Evolutionary conservation across 2,797 vertebrate species (phyloP).

Genomic region (Lerista edwardsae): DNA sequence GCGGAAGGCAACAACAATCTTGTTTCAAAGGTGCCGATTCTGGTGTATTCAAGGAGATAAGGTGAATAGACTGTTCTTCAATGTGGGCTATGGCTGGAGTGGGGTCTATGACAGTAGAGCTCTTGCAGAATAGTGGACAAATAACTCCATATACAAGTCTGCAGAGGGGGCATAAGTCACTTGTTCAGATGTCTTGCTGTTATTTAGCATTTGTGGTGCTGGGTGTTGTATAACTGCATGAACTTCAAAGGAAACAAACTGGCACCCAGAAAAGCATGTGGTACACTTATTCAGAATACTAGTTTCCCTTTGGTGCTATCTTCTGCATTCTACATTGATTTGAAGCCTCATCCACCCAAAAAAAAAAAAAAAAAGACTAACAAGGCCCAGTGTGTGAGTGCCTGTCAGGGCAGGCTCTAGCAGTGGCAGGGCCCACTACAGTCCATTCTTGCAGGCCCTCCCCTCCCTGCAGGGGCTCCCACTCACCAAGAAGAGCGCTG

Average conservation of each 20-base stretch:
- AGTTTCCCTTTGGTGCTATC: background rate
- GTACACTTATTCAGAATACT: background rate
- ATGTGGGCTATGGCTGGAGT: background rate
- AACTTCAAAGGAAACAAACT: background rate
- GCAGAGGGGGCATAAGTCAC: background rate
- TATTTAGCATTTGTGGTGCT: conserved; percentile 3
- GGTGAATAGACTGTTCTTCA: background rate
- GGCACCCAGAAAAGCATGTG: background rate
- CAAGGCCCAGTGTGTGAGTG: background rate
- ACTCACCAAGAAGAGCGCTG: too few species aligned
- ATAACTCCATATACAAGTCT: background rate
- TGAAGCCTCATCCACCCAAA: background rate
- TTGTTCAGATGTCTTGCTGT: background rate
- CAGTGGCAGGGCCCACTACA: too few species aligned
- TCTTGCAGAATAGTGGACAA: background rate
- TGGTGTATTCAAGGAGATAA: background rate
- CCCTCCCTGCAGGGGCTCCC: too few species aligned
- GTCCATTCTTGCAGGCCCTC: too few species aligned
- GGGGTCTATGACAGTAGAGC: background rate
- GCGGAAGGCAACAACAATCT: background rate
- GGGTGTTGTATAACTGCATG: background rate
- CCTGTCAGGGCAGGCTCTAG: too few species aligned
- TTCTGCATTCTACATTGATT: background rate
- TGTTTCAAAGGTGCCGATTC: background rate
- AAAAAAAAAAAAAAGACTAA: background rate